phyloP scores from a whole-genome alignment of 2,113 vertebrate genomes.

The Brachyhypopomus gauderio region DNA sequence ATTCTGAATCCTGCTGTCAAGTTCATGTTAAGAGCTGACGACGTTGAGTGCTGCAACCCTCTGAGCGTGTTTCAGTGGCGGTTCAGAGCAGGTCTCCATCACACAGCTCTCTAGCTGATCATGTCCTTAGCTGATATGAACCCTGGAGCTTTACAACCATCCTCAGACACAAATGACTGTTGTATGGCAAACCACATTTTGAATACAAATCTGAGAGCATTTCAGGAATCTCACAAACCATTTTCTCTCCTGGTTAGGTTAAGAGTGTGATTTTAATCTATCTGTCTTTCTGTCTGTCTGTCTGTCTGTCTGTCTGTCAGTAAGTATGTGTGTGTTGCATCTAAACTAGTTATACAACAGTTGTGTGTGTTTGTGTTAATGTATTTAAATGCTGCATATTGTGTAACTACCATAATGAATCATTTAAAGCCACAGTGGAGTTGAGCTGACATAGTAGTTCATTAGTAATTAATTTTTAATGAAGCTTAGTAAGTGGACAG shows the following conservation, averaged over 20 bases:
- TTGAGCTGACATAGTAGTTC: constrained; percentile 76
- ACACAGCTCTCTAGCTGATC: background rate
- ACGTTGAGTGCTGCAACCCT: too few relatives aligned
- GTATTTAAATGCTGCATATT: constrained; percentile 53
- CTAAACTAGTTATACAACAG: background rate
- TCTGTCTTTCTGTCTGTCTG: too few relatives aligned
- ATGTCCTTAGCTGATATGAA: background rate
- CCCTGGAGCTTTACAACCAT: background rate
- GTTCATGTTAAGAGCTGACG: too few relatives aligned
- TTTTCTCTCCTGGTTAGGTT: too few relatives aligned
- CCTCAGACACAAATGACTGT: background rate
- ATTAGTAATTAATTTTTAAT: constrained; percentile 82
- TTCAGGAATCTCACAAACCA: too few relatives aligned
- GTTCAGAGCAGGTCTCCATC: too few relatives aligned
- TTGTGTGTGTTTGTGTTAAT: constrained; percentile 10
- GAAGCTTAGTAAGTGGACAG: constrained; percentile 72
- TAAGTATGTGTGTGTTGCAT: background rate
- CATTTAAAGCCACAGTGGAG: constrained; percentile 73
- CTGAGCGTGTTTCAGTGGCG: too few relatives aligned
- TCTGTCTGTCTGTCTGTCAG: too few relatives aligned
- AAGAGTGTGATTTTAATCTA: too few relatives aligned
- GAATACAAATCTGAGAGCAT: too few relatives aligned
- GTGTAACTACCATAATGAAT: constrained; percentile 77
- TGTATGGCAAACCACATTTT: background rate
- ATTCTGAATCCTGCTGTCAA: too few relatives aligned